Evolutionary conservation across 2,797 vertebrate species (phyloP).

Genomic region (Spinibarbus caldwelli): DNA sequence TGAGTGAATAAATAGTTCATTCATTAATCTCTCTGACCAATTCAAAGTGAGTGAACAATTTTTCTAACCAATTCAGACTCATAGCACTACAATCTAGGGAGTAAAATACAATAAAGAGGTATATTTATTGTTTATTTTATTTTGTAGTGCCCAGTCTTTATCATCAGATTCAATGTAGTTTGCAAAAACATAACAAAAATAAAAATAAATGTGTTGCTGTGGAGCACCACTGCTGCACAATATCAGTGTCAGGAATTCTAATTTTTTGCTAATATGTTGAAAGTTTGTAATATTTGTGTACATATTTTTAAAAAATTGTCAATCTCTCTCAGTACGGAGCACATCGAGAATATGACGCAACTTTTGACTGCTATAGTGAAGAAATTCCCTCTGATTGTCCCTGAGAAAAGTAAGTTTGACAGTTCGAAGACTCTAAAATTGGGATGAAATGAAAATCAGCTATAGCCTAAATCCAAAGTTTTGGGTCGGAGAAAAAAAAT

Average conservation of each 20-base stretch:
- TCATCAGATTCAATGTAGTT: neutral
- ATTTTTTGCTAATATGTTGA: neutral
- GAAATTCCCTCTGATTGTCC: constrained; percentile 91
- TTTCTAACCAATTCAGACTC: neutral
- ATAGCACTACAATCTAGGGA: neutral
- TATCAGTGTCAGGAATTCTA: neutral
- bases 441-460: neutral
- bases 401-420: constrained; percentile 86
- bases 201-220: neutral
- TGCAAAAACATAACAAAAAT: neutral
- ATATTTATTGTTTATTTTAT: neutral
- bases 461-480: neutral
- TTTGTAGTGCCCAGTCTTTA: neutral
- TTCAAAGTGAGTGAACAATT: neutral
- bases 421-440: neutral
- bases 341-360: constrained; percentile 55
- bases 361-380: constrained; percentile 85
- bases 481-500: neutral
- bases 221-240: neutral
- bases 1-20: neutral
- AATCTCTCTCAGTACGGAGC: constrained; percentile 47
- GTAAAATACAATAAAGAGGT: neutral
- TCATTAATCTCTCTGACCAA: neutral
- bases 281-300: too few relatives aligned
- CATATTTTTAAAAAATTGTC: too few relatives aligned